A percentile compares a stretch with the other conserved stretches of the same genome.
These are phyloP conservation scores for Hyposoter dolosus DNA, from an alignment of 2,888 invertebrate species.

Conservation along the genomic window DNA sequence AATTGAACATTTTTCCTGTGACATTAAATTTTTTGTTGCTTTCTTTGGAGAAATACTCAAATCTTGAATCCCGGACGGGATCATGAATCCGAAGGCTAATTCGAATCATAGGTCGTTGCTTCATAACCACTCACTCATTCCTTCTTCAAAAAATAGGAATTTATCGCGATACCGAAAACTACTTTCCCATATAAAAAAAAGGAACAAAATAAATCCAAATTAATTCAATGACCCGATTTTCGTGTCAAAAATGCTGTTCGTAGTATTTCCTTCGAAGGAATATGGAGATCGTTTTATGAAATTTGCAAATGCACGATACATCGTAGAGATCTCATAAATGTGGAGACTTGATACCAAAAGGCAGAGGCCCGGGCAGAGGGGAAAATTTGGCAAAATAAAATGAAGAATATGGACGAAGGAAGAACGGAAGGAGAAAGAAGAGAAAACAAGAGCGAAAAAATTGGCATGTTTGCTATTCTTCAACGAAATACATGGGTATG, in stretches of 20 bases:
- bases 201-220: not conserved
- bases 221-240: not conserved
- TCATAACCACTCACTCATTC: not conserved
- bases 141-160: not conserved
- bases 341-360: not conserved
- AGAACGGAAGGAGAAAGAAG: conserved; percentile 32
- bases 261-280: not conserved
- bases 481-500: conserved; percentile 18
- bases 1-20: too few relatives aligned
- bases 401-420: conserved; percentile 20
- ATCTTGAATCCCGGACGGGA: too few relatives aligned
- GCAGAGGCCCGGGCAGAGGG: not conserved
- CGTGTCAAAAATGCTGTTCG: not conserved
- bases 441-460: conserved; percentile 60
- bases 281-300: not conserved
- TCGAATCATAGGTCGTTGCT: too few relatives aligned
- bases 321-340: conserved; percentile 15
- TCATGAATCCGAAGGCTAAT: too few relatives aligned
- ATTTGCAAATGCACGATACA: conserved; percentile 7
- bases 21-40: too few relatives aligned
- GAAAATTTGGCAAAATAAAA: not conserved
- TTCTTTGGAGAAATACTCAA: too few relatives aligned
- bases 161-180: not conserved
- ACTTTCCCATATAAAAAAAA: not conserved
- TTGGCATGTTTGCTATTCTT: conserved; percentile 65